Base-by-base conservation (phyloP, 1,140 invertebrate genomes). In the Panagrolaimus sp. region DNA sequence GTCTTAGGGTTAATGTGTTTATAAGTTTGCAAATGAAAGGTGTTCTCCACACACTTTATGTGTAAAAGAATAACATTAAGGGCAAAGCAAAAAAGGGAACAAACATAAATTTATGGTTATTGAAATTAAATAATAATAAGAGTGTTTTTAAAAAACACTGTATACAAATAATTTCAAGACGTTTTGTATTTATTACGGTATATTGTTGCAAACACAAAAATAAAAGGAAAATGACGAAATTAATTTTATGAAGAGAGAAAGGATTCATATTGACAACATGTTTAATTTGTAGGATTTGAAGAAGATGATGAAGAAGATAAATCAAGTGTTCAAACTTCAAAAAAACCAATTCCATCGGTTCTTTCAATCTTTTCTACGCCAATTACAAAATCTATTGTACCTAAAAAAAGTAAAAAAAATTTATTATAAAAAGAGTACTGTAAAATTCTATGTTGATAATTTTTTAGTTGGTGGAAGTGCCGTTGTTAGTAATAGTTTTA, bases 11-110 rank as follows among this genome's bases (percentile, higher is more conserved):
- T 38, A 38, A 38, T 38, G 7, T 7, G 4, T 58, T 58, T 21
- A 26, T 28, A 58, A 58, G 52, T 58, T 58, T 48, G 21, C 52
- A 58, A 26, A 58, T 12, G 14, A 26, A 17, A 52, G 8, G 21
- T 58, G 21, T 58, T 58, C 10, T 58, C 15, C 52, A 58, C 17
- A 58, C 32, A 38, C 32, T 38, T 58, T 52, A 26, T 58, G 52
- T 21, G 52, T 21, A 58, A 52, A 21, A 58, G 28, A 58, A 38
- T 58, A 26, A 26, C 21, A 58, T 24, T 28, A 28, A 28, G 52
- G 52, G 14, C 14, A 58, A 58, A 58, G 17, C 21, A 58, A 58
- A 58, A 55, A 58, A 58, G 17, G 17, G 21, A 21, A 21, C 17
- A 58, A 58, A 58, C 10, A 52, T 21, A 52, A 14, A 17, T 1